These are phyloP conservation scores for Prionailurus bengalensis DNA, from an alignment of 2,113 vertebrate genomes.

Conservation along the genomic window DNA sequence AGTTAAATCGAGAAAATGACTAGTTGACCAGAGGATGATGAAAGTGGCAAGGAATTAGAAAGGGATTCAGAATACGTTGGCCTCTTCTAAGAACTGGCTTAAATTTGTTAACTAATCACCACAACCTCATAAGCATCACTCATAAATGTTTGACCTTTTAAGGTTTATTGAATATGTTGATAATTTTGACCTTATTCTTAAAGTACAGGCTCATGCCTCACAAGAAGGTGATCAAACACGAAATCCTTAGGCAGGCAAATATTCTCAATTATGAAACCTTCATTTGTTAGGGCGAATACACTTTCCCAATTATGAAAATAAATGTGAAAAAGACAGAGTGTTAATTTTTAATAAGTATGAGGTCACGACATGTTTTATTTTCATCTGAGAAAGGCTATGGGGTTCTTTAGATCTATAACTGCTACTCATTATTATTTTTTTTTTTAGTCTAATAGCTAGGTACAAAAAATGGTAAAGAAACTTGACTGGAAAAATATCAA, in stretches of 20 bases:
- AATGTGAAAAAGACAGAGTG: slow-evolving; percentile 65
- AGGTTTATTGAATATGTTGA: neutral
- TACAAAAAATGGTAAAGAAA: slow-evolving; percentile 37
- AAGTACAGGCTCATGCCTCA: neutral
- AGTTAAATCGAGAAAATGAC: neutral
- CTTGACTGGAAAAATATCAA: slow-evolving; percentile 35
- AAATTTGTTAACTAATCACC: neutral
- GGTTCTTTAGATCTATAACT: slow-evolving; percentile 35
- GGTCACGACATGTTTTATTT: slow-evolving; percentile 63
- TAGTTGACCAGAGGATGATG: neutral
- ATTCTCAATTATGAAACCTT: slow-evolving; percentile 54
- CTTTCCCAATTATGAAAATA: slow-evolving; percentile 69
- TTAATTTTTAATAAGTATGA: slow-evolving; percentile 77
- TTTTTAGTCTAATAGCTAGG: neutral
- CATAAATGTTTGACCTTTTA: neutral
- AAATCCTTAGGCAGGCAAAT: slow-evolving; percentile 49
- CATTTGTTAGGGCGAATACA: slow-evolving; percentile 63
- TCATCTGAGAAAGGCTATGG: slow-evolving; percentile 50
- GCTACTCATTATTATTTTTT: neutral
- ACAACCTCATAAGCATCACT: neutral
- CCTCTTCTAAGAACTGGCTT: neutral
- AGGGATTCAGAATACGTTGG: neutral
- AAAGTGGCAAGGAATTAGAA: neutral
- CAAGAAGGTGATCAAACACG: neutral
- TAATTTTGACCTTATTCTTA: slow-evolving; percentile 41